Evolutionary conservation across 2,113 vertebrate species (phyloP).

Genomic region (Gambusia affinis): DNA sequence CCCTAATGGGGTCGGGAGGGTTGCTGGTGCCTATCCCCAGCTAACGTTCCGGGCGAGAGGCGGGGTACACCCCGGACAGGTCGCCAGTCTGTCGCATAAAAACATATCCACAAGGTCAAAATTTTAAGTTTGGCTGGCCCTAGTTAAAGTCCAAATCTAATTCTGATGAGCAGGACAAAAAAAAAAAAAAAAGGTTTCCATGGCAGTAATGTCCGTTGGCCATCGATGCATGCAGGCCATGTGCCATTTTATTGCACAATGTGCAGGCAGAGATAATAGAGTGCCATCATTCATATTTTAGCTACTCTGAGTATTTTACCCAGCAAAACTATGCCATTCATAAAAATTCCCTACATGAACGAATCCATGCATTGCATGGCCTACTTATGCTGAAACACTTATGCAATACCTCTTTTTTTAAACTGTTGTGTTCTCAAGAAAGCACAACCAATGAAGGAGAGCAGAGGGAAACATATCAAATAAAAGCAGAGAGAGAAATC

Average conservation of each 20-base stretch:
- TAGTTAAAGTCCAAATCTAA: too few species aligned
- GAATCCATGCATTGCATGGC: conserved; percentile 9
- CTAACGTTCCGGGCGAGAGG: too few species aligned
- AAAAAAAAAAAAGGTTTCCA: too few species aligned
- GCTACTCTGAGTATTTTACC: conserved; percentile 29
- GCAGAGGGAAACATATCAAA: background rate
- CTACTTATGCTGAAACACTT: conserved; percentile 1
- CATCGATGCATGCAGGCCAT: conserved; percentile 26
- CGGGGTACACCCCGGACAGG: too few species aligned
- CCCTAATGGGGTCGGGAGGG: too few species aligned
- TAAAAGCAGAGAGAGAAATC: conserved; percentile 18
- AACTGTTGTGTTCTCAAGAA: background rate
- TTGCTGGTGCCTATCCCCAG: too few species aligned
- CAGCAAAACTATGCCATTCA: conserved; percentile 54
- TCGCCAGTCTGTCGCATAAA: too few species aligned
- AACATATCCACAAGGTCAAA: too few species aligned
- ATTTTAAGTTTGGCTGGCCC: too few species aligned
- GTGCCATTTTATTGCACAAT: conserved; percentile 28
- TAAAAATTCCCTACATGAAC: conserved; percentile 36
- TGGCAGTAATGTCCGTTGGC: conserved; percentile 55
- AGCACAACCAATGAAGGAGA: background rate
- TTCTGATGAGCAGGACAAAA: conserved; percentile 27
- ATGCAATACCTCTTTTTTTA: background rate
- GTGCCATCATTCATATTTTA: conserved; percentile 56
- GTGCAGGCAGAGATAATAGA: conserved; percentile 26